Evolutionary conservation across 2,888 invertebrate species (phyloP).

Genomic region (Diabrotica balteata): DNA sequence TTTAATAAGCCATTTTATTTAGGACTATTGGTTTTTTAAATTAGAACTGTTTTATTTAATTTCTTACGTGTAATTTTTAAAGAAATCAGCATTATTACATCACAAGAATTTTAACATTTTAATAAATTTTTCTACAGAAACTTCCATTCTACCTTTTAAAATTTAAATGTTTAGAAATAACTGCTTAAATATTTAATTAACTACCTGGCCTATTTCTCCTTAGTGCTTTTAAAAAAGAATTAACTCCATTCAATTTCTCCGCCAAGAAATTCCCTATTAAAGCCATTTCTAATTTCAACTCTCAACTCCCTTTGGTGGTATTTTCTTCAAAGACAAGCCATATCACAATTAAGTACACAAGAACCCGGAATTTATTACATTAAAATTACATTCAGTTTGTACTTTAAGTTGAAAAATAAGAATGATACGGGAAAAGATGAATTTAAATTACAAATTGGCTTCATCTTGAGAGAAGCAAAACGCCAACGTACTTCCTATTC

Average conservation of each 20-base stretch:
- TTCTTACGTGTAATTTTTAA: no score
- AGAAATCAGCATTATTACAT: no score
- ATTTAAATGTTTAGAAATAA: no score
- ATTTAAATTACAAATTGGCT: constrained; percentile 6
- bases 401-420: constrained; percentile 10
- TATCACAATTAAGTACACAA: constrained; percentile 9
- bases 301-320: constrained; percentile 9
- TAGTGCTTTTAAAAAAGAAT: constrained; percentile 16
- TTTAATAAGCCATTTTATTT: no score
- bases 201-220: constrained; percentile 1
- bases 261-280: constrained; percentile 22
- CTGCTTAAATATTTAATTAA: background rate
- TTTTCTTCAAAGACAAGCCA: constrained; percentile 16
- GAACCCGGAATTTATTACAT: constrained; percentile 13
- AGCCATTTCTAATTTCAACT: constrained; percentile 16
- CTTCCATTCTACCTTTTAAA: no score
- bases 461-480: background rate
- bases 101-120: no score
- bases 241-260: constrained; percentile 27
- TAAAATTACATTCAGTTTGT: constrained; percentile 10
- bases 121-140: no score
- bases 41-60: no score
- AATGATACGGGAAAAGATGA: constrained; percentile 1
- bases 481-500: no score
- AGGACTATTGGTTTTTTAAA: no score